These are phyloP conservation scores for Polyploca ridens DNA, from an alignment of 2,888 invertebrate genomes.

Conservation along the genomic window DNA sequence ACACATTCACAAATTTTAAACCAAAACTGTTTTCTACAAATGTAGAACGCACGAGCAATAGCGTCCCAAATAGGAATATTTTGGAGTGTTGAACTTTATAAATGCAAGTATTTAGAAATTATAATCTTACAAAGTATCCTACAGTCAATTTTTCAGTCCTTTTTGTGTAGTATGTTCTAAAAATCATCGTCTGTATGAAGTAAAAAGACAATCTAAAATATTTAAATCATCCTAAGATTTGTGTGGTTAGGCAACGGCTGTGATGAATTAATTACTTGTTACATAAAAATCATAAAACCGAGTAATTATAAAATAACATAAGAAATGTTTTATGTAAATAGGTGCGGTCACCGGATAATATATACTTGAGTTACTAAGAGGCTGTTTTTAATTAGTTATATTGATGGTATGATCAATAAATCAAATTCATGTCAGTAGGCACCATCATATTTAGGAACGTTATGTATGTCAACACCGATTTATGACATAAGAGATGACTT, in stretches of 20 bases:
- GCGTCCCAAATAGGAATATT: too few species aligned
- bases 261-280: slow-evolving; percentile 9
- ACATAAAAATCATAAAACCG: slow-evolving; percentile 5
- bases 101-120: too few species aligned
- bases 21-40: too few species aligned
- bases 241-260: background rate
- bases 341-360: slow-evolving; percentile 5
- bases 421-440: background rate
- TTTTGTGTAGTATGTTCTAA: too few species aligned
- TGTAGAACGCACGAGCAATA: too few species aligned
- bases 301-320: slow-evolving; percentile 7
- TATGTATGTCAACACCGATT: background rate
- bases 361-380: background rate
- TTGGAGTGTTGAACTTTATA: too few species aligned
- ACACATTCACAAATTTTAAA: too few species aligned
- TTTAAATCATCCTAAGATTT: background rate
- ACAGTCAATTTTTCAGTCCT: too few species aligned
- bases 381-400: background rate
- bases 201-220: background rate
- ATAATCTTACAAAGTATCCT: too few species aligned
- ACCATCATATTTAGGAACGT: background rate
- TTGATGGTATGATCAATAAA: background rate
- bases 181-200: background rate
- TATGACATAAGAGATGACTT: background rate
- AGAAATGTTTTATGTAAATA: slow-evolving; percentile 10